Conservation (phyloP, 2,888 invertebrate species). For the Thumatha senex region DNA sequence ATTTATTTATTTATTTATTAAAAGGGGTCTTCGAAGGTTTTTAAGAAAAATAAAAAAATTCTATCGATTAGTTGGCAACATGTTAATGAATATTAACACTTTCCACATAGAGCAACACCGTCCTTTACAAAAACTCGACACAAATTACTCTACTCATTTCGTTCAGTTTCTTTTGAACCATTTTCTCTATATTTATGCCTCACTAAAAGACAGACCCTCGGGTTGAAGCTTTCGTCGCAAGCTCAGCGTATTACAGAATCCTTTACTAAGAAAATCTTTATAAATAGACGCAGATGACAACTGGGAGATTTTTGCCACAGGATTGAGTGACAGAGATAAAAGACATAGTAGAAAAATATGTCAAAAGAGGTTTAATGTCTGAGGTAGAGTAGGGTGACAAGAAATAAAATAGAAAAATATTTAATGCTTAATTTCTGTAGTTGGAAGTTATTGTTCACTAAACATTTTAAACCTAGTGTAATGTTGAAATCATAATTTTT, state of each 20-base stretch:
- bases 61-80: too few relatives aligned
- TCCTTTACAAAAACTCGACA: background rate
- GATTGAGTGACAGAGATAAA: conserved; percentile 58
- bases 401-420: background rate
- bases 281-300: conserved; percentile 61
- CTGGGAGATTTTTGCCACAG: conserved; percentile 31
- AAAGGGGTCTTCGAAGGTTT: too few relatives aligned
- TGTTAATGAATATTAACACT: too few relatives aligned
- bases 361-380: background rate
- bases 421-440: too few relatives aligned
- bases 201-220: conserved; percentile 15
- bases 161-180: conserved; percentile 4
- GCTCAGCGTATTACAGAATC: conserved; percentile 46
- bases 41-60: too few relatives aligned
- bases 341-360: conserved; percentile 38
- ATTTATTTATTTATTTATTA: too few relatives aligned
- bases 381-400: background rate
- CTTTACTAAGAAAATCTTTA: conserved; percentile 70
- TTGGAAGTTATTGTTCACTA: too few relatives aligned
- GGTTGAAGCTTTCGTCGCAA: conserved; percentile 13
- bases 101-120: too few relatives aligned
- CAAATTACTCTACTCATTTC: background rate
- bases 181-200: conserved; percentile 29
- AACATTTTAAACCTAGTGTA: too few relatives aligned
- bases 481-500: too few relatives aligned